A percentile compares a stretch with the other conserved stretches of the same genome.
phyloP scores from a whole-genome alignment of 2,113 vertebrate genomes.

The Psophia crepitans region DNA sequence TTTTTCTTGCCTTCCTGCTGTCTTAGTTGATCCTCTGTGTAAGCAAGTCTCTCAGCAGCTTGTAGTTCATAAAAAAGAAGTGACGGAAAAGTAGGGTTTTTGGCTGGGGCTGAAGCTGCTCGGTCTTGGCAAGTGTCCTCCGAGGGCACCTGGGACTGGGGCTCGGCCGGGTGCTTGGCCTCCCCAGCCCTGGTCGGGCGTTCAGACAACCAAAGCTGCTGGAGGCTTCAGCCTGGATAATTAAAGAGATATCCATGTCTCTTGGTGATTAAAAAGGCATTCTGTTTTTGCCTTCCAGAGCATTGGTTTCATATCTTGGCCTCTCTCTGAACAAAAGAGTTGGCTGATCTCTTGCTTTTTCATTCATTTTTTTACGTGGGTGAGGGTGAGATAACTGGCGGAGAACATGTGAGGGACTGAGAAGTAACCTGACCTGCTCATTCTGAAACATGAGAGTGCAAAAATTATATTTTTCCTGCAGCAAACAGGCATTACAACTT shows the following conservation, averaged over 20 bases:
- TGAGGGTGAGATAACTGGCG: background rate
- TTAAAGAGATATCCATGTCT: background rate
- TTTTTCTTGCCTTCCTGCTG: slow-evolving; percentile 6
- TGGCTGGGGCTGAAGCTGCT: background rate
- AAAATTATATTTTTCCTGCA: background rate
- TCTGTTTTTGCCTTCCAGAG: background rate
- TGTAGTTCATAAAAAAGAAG: background rate
- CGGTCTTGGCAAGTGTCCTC: background rate
- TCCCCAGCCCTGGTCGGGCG: background rate
- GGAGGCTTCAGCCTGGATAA: background rate
- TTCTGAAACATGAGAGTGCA: background rate
- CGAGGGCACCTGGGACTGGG: background rate
- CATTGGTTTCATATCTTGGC: background rate
- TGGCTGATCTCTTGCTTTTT: accelerated
- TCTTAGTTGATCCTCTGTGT: background rate
- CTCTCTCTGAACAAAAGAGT: background rate
- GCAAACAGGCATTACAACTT: background rate
- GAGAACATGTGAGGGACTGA: background rate
- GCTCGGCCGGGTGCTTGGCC: accelerated
- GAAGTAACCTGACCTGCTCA: background rate
- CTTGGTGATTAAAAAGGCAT: background rate
- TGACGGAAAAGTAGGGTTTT: background rate
- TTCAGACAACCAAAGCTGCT: background rate
- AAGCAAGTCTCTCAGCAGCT: background rate
- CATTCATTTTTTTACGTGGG: background rate